A percentile compares a stretch with the other conserved stretches of the same genome.
Evolutionary conservation across 2,888 invertebrate genomes (phyloP).

Genomic region (Gerosis bhagava): DNA sequence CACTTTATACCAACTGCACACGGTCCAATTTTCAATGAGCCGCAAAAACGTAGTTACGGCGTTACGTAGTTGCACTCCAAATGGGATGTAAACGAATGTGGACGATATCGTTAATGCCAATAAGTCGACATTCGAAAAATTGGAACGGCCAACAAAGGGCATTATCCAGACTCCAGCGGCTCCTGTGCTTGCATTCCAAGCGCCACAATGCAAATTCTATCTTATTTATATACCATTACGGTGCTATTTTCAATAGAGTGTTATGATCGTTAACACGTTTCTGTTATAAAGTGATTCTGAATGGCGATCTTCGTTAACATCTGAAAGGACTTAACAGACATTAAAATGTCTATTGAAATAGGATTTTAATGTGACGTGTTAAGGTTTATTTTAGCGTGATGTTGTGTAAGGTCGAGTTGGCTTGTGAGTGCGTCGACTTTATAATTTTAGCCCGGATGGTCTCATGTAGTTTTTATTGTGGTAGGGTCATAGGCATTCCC

Average conservation of each 20-base stretch:
- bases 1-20: slow-evolving; percentile 28
- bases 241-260: slow-evolving; percentile 28
- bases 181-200: slow-evolving; percentile 43
- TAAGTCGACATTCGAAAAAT: slow-evolving; percentile 57
- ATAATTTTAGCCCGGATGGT: slow-evolving; percentile 77
- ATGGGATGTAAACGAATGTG: slow-evolving; percentile 41
- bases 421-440: slow-evolving; percentile 69
- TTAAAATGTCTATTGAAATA: slow-evolving; percentile 33
- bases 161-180: slow-evolving; percentile 58
- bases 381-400: slow-evolving; percentile 43
- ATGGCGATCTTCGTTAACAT: slow-evolving; percentile 53
- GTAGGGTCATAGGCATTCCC: slow-evolving; percentile 69
- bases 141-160: slow-evolving; percentile 49
- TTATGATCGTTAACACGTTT: slow-evolving; percentile 44
- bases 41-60: slow-evolving; percentile 30
- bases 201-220: slow-evolving; percentile 39
- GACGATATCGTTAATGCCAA: slow-evolving; percentile 50
- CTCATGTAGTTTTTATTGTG: slow-evolving; percentile 78
- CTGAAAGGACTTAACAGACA: slow-evolving; percentile 46
- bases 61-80: slow-evolving; percentile 30
- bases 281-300: slow-evolving; percentile 47
- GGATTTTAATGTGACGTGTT: slow-evolving; percentile 30
- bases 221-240: slow-evolving; percentile 40
- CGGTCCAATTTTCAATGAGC: slow-evolving; percentile 26
- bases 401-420: slow-evolving; percentile 52